phyloP scores from a whole-genome alignment of 2,113 vertebrate genomes.

The Pteronura brasiliensis region DNA sequence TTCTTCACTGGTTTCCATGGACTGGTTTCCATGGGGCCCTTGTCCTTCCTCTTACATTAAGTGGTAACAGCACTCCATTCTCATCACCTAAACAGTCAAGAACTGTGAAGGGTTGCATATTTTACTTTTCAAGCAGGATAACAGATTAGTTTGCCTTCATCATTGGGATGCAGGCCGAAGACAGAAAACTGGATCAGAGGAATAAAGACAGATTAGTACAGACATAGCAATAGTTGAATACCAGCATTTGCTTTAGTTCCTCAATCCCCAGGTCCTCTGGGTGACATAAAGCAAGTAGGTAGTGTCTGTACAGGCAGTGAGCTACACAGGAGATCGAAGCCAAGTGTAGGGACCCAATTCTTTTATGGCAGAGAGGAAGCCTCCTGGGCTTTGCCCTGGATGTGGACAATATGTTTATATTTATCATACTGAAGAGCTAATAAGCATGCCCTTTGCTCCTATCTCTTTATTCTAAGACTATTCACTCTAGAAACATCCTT shows the following conservation, averaged over 20 bases:
- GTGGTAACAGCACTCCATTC: background rate
- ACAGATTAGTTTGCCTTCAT: background rate
- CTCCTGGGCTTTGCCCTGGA: background rate
- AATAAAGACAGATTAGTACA: background rate
- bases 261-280: background rate
- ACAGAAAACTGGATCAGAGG: background rate
- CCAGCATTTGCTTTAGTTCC: background rate
- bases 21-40: background rate
- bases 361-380: fast-evolving
- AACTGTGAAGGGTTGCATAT: background rate
- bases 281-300: background rate
- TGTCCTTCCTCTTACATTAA: background rate
- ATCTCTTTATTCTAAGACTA: background rate
- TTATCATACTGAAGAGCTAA: background rate
- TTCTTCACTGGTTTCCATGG: background rate
- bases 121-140: background rate
- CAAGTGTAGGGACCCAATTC: background rate
- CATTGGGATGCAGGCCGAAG: background rate
- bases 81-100: background rate
- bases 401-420: fast-evolving
- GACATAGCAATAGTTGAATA: background rate
- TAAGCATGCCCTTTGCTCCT: background rate
- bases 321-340: background rate
- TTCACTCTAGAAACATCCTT: background rate
- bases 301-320: fast-evolving